These are phyloP conservation scores for Mystacides longicornis DNA, from an alignment of 2,888 invertebrate genomes.

Conservation along the genomic window DNA sequence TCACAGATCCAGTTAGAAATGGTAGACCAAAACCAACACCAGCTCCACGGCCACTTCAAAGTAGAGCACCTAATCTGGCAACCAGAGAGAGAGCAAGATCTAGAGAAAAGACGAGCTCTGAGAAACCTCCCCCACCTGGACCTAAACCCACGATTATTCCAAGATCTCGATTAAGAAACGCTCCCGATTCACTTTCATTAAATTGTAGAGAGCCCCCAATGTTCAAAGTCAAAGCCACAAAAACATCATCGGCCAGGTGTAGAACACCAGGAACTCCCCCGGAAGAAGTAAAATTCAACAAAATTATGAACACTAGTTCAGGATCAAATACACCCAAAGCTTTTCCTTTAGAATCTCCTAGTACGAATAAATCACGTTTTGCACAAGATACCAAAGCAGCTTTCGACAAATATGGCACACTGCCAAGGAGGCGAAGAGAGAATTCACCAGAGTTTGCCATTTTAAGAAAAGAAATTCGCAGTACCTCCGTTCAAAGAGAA, in stretches of 20 bases:
- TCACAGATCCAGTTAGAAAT: conserved; percentile 44
- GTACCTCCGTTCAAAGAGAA: conserved; percentile 35
- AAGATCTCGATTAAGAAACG: conserved; percentile 33
- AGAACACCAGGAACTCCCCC: conserved; percentile 53
- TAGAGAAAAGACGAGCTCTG: conserved; percentile 50
- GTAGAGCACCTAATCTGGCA: conserved; percentile 45
- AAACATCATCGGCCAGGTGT: conserved; percentile 51
- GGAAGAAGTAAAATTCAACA: conserved; percentile 8
- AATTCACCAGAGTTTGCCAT: conserved; percentile 47
- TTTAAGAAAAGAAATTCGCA: conserved; percentile 10
- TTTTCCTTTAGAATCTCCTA: conserved; percentile 20
- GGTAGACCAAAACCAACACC: conserved; percentile 47
- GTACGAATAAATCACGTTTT: conserved; percentile 34
- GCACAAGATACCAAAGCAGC: conserved; percentile 39
- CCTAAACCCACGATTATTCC: conserved; percentile 38
- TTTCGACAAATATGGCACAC: conserved; percentile 68
- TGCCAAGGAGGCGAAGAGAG: conserved; percentile 66
- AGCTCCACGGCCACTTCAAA: conserved; percentile 46
- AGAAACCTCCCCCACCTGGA: conserved; percentile 39
- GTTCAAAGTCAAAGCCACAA: conserved; percentile 43
- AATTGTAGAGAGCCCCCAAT: conserved; percentile 45
- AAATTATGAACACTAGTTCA: conserved; percentile 1
- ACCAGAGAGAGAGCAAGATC: conserved; percentile 53
- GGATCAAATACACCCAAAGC: conserved; percentile 35
- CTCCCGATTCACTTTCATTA: conserved; percentile 47